These are phyloP conservation scores for Trisateles emortualis DNA, from an alignment of 2,888 invertebrate species.

Conservation along the genomic window DNA sequence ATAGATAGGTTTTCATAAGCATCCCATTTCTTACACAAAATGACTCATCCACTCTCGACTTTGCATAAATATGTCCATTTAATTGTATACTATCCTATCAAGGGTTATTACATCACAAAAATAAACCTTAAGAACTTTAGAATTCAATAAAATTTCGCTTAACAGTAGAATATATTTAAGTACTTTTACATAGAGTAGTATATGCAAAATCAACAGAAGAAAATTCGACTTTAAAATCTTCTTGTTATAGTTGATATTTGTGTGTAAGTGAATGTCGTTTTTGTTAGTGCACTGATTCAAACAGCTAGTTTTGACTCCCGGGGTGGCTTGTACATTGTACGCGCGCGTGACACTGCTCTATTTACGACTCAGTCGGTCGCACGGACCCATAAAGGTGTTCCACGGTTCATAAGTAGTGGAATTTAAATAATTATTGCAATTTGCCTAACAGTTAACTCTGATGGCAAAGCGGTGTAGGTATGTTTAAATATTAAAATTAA, in stretches of 20 bases:
- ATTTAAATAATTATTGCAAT: constrained; percentile 12
- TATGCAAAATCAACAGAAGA: constrained; percentile 21
- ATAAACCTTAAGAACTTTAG: constrained; percentile 31
- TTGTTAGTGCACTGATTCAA: constrained; percentile 61
- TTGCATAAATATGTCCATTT: constrained; percentile 66
- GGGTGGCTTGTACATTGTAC: constrained; percentile 84
- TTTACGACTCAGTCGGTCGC: constrained; percentile 75
- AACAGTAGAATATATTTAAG: constrained; percentile 4
- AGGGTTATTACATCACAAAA: constrained; percentile 35
- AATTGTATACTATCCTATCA: constrained; percentile 60
- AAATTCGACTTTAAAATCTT: constrained; percentile 19
- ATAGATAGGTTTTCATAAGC: constrained; percentile 58
- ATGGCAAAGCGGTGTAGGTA: too few relatives aligned
- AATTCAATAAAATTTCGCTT: constrained; percentile 22
- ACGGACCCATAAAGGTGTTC: constrained; percentile 65
- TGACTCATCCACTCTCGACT: constrained; percentile 69
- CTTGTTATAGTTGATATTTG: constrained; percentile 32
- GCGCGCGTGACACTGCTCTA: constrained; percentile 84
- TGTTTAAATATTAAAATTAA: too few relatives aligned
- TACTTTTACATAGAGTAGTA: constrained; percentile 29
- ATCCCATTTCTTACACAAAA: constrained; percentile 72
- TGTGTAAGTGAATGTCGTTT: constrained; percentile 26
- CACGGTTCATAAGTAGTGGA: constrained; percentile 57
- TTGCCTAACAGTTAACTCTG: too few relatives aligned
- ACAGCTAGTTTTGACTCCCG: constrained; percentile 82